phyloP scores from a whole-genome alignment of 2,888 invertebrate species.

The Dynastes maya region DNA sequence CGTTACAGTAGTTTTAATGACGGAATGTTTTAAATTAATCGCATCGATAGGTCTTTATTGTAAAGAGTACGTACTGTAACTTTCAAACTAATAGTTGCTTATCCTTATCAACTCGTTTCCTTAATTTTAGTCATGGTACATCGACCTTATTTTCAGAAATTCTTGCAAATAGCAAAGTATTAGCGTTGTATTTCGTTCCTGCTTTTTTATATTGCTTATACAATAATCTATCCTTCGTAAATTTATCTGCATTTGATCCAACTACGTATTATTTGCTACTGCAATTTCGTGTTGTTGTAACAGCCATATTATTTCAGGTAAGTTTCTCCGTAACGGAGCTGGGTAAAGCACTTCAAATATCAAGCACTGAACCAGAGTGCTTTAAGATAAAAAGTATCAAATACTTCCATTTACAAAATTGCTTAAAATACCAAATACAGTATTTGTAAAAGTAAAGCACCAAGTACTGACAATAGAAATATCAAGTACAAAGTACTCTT shows the following conservation, averaged over 20 bases:
- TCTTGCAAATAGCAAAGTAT: conserved; percentile 76
- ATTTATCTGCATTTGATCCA: conserved; percentile 92
- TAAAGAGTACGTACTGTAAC: conserved; percentile 74
- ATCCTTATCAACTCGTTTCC: not conserved
- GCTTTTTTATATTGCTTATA: conserved; percentile 93
- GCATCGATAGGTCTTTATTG: conserved; percentile 82
- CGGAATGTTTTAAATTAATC: conserved; percentile 89
- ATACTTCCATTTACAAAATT: too few relatives aligned
- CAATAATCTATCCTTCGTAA: conserved; percentile 94
- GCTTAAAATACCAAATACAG: too few relatives aligned
- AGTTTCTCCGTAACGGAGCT: conserved; percentile 51
- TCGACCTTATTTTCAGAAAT: conserved; percentile 75
- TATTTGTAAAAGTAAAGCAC: too few relatives aligned
- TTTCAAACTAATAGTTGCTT: not conserved
- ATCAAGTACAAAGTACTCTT: too few relatives aligned
- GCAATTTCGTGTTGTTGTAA: conserved; percentile 93
- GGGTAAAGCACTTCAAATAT: too few relatives aligned
- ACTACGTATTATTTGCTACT: conserved; percentile 93
- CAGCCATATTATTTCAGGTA: conserved; percentile 94
- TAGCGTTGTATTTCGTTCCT: conserved; percentile 90
- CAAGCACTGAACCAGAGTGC: too few relatives aligned
- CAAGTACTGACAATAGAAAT: too few relatives aligned
- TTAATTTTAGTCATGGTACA: conserved; percentile 75
- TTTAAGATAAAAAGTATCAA: too few relatives aligned
- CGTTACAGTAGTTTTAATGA: conserved; percentile 88